Base-by-base conservation (phyloP, 2,113 vertebrate genomes). In the Damaliscus lunatus region DNA sequence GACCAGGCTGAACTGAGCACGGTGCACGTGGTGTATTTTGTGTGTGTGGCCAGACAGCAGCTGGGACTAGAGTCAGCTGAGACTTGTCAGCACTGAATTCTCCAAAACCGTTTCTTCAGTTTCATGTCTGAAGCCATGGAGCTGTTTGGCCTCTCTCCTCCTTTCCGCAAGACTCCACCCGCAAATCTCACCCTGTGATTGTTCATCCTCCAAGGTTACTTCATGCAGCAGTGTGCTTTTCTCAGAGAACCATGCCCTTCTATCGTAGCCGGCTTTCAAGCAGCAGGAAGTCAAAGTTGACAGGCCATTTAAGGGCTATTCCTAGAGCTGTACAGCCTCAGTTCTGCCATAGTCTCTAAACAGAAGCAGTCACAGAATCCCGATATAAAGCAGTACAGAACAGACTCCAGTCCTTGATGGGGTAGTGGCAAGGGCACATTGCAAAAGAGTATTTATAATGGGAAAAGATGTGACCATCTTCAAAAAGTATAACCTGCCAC, bases 1-100 rank as follows among this genome's bases (percentile, higher is more conserved):
- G 62, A 52, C 62, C 25, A 40, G 62, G 43, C 87, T 50, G 21
- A 74, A 8, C 60, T 52, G 33, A 27, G 17, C 6, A 59, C 31
- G 23, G 25, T 33, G 21, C 1, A 10, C 0, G 0, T 16, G 11
- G 13, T 6, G 0, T 53, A 12, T 86, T 77, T 74, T 27, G 14
- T n/a, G 36, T 62, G 29, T 60, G 52, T 36, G 52, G 64, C 12
- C 53, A 50, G n/a, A 77, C 6, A 53, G 64, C 27, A 91, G 27
- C 81, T 62, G 7, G 40, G 36, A 91, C 48, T 36, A 36, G 25
- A 46, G 48, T 46, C 55, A 36, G 21, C 36, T 62, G 48, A 55
- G 46, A 46, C 36, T 27, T 43, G 29, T 55, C 48, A 91, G 12
- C 29, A 25, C 46, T 86, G 23, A 83, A 46, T 46, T 17, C 36